Percentiles rank a stretch among this genome's conserved stretches.
phyloP scores from a whole-genome alignment of 1,140 invertebrate genomes.

The Papilio aristodemus region DNA sequence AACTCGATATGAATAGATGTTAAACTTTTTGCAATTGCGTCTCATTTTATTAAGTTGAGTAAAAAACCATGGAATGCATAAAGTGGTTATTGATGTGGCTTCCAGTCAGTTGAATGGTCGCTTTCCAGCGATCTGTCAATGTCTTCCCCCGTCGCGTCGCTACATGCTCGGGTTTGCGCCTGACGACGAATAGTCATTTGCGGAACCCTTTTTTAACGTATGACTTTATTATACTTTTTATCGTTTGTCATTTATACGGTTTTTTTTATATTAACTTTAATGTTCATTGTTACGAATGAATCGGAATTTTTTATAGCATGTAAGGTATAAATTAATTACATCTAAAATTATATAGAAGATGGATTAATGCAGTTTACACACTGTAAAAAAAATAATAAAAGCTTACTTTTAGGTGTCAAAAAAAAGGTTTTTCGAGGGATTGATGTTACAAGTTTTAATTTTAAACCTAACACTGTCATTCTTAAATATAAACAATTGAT shows the following conservation, averaged over 20 bases:
- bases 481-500: too few relatives aligned
- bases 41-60: constrained; percentile 20
- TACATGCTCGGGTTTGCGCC: constrained; percentile 20
- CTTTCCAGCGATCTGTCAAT: constrained; percentile 38
- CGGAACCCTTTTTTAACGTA: constrained; percentile 20
- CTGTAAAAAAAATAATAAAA: too few relatives aligned
- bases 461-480: too few relatives aligned
- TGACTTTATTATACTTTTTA: constrained; percentile 17
- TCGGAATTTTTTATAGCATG: neutral
- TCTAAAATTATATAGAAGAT: too few relatives aligned
- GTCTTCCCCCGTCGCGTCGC: constrained; percentile 35
- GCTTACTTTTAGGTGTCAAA: too few relatives aligned
- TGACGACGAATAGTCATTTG: constrained; percentile 29
- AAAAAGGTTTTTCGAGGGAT: too few relatives aligned
- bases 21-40: neutral
- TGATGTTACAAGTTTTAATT: too few relatives aligned
- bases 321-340: too few relatives aligned
- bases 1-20: neutral
- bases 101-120: constrained; percentile 35
- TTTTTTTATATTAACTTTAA: constrained; percentile 2
- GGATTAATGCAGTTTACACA: too few relatives aligned
- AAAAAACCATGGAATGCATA: constrained; percentile 24
- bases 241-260: constrained; percentile 29
- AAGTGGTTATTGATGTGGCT: constrained; percentile 27
- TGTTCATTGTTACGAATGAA: neutral